phyloP scores from a whole-genome alignment of 2,113 vertebrate genomes.

The Oncorhynchus gorbuscha region DNA sequence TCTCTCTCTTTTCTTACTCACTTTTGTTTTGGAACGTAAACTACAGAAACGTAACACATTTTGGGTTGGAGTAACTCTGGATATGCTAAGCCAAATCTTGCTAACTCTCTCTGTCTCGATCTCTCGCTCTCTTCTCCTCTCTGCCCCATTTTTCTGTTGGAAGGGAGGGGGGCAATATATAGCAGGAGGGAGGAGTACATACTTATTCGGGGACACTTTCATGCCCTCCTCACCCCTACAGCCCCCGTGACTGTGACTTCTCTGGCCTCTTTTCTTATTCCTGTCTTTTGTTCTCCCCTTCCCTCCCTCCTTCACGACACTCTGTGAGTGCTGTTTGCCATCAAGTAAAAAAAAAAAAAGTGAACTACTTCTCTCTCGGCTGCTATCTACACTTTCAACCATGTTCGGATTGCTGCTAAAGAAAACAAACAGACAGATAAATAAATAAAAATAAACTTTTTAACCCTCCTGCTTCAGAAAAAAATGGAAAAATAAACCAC shows the following conservation, averaged over 20 bases:
- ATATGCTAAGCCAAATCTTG: slow-evolving; percentile 49
- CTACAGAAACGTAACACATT: slow-evolving; percentile 39
- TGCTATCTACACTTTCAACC: slow-evolving; percentile 77
- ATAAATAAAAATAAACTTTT: slow-evolving; percentile 79
- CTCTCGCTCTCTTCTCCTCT: slow-evolving; percentile 1
- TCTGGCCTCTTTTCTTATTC: slow-evolving; percentile 32
- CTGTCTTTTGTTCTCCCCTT: slow-evolving; percentile 30
- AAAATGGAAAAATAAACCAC: slow-evolving; percentile 81
- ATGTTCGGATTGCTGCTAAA: slow-evolving; percentile 85
- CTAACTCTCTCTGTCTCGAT: slow-evolving; percentile 18
- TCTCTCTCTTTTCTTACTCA: slow-evolving; percentile 31
- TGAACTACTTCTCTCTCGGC: slow-evolving; percentile 75
- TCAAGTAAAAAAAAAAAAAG: slow-evolving; percentile 64
- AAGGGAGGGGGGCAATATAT: slow-evolving; percentile 8
- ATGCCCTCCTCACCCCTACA: slow-evolving; percentile 47
- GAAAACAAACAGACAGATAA: slow-evolving; percentile 80
- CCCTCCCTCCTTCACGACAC: slow-evolving; percentile 47
- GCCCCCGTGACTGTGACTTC: slow-evolving; percentile 20
- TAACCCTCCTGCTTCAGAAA: slow-evolving; percentile 83
- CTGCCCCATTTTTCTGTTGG: slow-evolving; percentile 27
- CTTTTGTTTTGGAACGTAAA: slow-evolving; percentile 39
- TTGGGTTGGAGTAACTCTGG: slow-evolving; percentile 39
- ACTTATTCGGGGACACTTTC: slow-evolving; percentile 52
- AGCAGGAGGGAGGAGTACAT: slow-evolving; percentile 55
- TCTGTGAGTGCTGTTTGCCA: slow-evolving; percentile 71